Conservation (phyloP, 2,888 invertebrate genomes). For the Acheta domesticus region DNA sequence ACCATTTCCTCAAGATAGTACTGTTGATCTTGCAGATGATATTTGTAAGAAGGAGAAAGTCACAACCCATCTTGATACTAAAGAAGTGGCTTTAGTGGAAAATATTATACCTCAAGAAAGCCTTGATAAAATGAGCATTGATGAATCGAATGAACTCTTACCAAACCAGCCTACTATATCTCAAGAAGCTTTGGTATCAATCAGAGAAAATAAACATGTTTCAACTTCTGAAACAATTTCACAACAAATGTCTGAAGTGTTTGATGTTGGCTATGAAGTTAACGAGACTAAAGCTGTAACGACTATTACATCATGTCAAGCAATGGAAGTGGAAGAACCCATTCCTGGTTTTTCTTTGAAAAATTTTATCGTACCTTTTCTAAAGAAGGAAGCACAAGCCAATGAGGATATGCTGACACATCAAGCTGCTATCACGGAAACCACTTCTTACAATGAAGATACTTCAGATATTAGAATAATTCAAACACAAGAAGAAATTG, state of each 20-base stretch:
- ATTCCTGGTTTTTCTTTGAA: conserved; percentile 24
- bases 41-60: conserved; percentile 21
- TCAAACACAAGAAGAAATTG: too few species aligned
- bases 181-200: too few species aligned
- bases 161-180: too few species aligned
- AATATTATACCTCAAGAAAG: neutral
- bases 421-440: too few species aligned
- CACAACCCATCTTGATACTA: conserved; percentile 25
- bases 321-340: conserved; percentile 30
- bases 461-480: too few species aligned
- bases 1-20: conserved; percentile 38
- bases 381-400: neutral
- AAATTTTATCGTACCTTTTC: neutral
- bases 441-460: too few species aligned
- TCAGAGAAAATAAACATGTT: too few species aligned
- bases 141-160: too few species aligned
- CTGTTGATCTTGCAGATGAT: conserved; percentile 21
- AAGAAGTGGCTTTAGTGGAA: conserved; percentile 27
- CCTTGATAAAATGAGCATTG: neutral
- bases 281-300: conserved; percentile 30
- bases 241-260: conserved; percentile 32
- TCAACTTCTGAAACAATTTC: conserved; percentile 33
- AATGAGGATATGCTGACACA: too few species aligned
- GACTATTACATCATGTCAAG: conserved; percentile 30
- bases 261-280: conserved; percentile 25